Evolutionary conservation across 1,140 invertebrate genomes (phyloP).

Genomic region (Megalonaias nervosa): DNA sequence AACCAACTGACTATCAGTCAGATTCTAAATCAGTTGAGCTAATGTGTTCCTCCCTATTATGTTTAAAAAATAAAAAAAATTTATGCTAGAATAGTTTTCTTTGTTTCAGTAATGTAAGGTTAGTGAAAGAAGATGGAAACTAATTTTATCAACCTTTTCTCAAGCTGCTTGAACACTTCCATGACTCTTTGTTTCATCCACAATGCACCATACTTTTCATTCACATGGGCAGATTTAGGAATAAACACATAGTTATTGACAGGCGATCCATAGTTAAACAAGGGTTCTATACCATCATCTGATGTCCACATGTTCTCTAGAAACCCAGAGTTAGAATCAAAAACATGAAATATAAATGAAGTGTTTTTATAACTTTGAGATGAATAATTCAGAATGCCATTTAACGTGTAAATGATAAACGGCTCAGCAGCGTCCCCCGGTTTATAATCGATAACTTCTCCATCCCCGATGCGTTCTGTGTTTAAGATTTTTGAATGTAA

Average conservation of each 20-base stretch:
- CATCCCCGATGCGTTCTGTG: constrained; percentile 8
- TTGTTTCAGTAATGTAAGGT: background rate
- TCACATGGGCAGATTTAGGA: constrained; percentile 23
- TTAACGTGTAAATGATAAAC: constrained; percentile 39
- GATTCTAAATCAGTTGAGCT: background rate
- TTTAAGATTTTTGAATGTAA: too few relatives aligned
- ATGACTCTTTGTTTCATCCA: constrained; percentile 46
- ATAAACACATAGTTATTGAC: constrained; percentile 44
- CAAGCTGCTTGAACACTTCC: background rate
- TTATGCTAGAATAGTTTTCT: background rate
- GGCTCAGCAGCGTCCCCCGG: constrained; percentile 35
- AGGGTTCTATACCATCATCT: constrained; percentile 32
- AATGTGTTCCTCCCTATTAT: background rate
- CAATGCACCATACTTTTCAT: constrained; percentile 32
- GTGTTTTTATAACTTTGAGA: constrained; percentile 13
- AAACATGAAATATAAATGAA: constrained; percentile 46
- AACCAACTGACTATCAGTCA: background rate
- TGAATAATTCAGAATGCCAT: constrained; percentile 41
- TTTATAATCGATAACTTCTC: constrained; percentile 30
- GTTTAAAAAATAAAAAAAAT: background rate
- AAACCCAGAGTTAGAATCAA: constrained; percentile 46
- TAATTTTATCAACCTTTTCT: too few relatives aligned
- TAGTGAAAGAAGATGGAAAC: too few relatives aligned
- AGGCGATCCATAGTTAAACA: constrained; percentile 10
- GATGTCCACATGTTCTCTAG: constrained; percentile 50